A percentile compares a stretch with the other conserved stretches of the same genome.
phyloP scores from a whole-genome alignment of 2,888 invertebrate genomes.

The Colletes collaris region DNA sequence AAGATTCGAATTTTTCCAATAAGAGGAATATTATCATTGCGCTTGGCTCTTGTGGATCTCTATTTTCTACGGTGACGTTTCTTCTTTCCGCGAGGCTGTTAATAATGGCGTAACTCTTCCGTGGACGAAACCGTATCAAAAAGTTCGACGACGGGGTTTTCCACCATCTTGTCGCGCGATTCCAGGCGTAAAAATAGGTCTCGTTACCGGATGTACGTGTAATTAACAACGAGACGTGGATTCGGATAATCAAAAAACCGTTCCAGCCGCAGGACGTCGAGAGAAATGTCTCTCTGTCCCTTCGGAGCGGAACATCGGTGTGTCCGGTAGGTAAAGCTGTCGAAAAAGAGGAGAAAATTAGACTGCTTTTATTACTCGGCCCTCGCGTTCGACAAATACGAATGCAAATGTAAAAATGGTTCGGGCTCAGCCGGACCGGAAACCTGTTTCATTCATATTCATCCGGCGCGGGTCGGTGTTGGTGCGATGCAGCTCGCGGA shows the following conservation, averaged over 20 bases:
- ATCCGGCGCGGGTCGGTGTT: constrained; percentile 59
- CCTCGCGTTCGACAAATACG: constrained; percentile 68
- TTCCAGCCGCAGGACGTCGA: constrained; percentile 7
- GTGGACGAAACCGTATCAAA: not conserved
- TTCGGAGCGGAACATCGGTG: constrained; percentile 33
- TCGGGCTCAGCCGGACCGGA: constrained; percentile 70
- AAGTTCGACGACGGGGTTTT: not conserved
- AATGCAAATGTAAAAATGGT: constrained; percentile 70
- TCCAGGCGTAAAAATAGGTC: constrained; percentile 33
- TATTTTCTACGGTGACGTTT: not conserved
- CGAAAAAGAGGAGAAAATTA: constrained; percentile 69
- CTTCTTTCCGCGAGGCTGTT: not conserved
- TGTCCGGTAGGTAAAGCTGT: constrained; percentile 47
- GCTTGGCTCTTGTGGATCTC: too few relatives aligned
- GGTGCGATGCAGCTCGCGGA: constrained; percentile 66
- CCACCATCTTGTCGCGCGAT: not conserved
- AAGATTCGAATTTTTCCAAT: too few relatives aligned
- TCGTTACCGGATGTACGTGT: constrained; percentile 42
- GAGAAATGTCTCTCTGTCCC: not conserved
- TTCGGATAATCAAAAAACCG: constrained; percentile 50
- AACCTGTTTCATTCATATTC: constrained; percentile 75
- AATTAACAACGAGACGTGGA: constrained; percentile 40
- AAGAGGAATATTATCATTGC: too few relatives aligned
- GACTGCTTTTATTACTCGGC: constrained; percentile 66
- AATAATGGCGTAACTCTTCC: not conserved